A percentile compares a stretch with the other conserved stretches of the same genome.
Conservation (phyloP, 2,797 vertebrate genomes). For the Sebastes oblongus region DNA sequence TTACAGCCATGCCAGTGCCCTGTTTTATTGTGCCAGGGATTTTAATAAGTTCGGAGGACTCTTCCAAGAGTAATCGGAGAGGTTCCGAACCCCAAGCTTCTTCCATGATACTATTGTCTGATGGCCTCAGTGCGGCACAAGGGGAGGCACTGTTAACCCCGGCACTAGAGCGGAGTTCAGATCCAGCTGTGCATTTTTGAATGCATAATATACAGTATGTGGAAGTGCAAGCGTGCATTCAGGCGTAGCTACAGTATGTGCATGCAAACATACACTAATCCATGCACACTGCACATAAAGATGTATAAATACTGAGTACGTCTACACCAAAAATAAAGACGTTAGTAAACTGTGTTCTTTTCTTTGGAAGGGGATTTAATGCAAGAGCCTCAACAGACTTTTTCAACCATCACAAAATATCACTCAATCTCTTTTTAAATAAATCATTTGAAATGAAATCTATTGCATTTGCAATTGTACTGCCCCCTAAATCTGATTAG, state of each 20-base stretch:
- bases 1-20: constrained; percentile 26
- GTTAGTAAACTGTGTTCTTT: constrained; percentile 37
- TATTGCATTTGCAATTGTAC: constrained; percentile 44
- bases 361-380: constrained; percentile 35
- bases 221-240: constrained; percentile 22
- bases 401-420: constrained; percentile 64
- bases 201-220: constrained; percentile 7
- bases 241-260: not conserved
- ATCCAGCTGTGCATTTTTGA: constrained; percentile 8
- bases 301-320: constrained; percentile 3
- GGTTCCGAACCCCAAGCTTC: constrained; percentile 20
- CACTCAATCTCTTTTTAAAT: constrained; percentile 58
- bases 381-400: constrained; percentile 16
- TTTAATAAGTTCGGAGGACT: constrained; percentile 37
- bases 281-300: not conserved
- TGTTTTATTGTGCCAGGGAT: constrained; percentile 58
- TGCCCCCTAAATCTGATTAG: constrained; percentile 74
- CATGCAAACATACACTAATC: constrained; percentile 12
- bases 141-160: not conserved
- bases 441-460: constrained; percentile 63
- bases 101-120: constrained; percentile 34
- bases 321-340: constrained; percentile 28
- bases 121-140: not conserved
- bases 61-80: constrained; percentile 39
- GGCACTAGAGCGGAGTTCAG: constrained; percentile 3